phyloP scores from a whole-genome alignment of 2,888 invertebrate genomes.

The Cephus pygmeus region DNA sequence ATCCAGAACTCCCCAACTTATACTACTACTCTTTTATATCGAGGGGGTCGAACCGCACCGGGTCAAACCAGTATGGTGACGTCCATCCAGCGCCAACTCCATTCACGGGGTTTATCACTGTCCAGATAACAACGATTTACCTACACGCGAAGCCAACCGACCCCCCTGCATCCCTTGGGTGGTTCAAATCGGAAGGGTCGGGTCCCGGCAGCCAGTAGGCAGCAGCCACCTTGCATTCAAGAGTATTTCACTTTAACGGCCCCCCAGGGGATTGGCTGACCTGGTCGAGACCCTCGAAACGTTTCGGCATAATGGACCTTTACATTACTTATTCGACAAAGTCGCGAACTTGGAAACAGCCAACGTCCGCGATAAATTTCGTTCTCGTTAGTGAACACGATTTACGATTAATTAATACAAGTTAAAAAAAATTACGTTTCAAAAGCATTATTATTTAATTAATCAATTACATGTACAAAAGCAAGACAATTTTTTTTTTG shows the following conservation, averaged over 20 bases:
- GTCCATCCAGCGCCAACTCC: constrained; percentile 53
- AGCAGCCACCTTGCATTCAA: constrained; percentile 64
- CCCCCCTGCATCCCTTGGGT: background rate
- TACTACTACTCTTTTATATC: no score
- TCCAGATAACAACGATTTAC: constrained; percentile 67
- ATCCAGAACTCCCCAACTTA: no score
- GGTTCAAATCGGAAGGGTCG: constrained; percentile 11
- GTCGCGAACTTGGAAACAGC: constrained; percentile 31
- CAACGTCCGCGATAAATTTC: background rate
- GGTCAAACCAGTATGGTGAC: constrained; percentile 5
- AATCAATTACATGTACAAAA: background rate
- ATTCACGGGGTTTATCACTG: constrained; percentile 66
- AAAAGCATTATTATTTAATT: no score
- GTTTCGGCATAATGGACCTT: constrained; percentile 65
- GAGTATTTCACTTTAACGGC: constrained; percentile 67
- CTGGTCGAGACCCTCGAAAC: constrained; percentile 60
- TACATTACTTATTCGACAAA: constrained; percentile 65
- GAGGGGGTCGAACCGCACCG: no score
- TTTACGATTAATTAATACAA: no score
- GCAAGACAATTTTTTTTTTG: background rate
- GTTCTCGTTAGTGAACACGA: no score
- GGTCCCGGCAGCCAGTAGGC: constrained; percentile 27
- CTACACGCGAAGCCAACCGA: constrained; percentile 46
- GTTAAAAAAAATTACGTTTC: background rate
- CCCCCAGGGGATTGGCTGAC: constrained; percentile 65